Evolutionary conservation across 2,888 invertebrate genomes (phyloP).

Genomic region (Therioaphis trifolii): DNA sequence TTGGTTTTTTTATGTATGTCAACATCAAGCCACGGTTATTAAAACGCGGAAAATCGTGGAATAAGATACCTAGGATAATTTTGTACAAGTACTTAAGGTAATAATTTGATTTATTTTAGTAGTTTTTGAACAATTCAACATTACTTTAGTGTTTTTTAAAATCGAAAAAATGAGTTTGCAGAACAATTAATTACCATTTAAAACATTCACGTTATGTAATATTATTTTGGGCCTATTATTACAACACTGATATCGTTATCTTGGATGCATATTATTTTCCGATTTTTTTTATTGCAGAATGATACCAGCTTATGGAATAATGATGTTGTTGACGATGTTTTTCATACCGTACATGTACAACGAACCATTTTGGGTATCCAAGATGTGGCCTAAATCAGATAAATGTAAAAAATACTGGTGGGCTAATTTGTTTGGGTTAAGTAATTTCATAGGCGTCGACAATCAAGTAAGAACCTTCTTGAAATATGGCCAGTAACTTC

Average conservation of each 20-base stretch:
- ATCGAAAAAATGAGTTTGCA: no score
- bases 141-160: no score
- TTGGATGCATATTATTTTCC: no score
- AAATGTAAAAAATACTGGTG: conserved; percentile 35
- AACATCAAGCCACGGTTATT: neutral
- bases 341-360: conserved; percentile 27
- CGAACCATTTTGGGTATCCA: conserved; percentile 35
- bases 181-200: no score
- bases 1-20: conserved; percentile 29
- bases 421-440: neutral
- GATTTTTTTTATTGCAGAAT: neutral
- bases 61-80: neutral
- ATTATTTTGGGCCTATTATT: no score
- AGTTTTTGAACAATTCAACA: no score
- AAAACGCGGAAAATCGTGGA: neutral
- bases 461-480: conserved; percentile 18
- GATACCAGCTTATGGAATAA: neutral
- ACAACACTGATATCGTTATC: no score
- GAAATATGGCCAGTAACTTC: no score
- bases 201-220: no score
- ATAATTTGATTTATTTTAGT: no score
- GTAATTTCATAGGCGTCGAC: conserved; percentile 8
- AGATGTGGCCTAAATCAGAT: conserved; percentile 1
- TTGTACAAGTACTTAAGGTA: conserved; percentile 40
- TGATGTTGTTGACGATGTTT: conserved; percentile 24